Percentiles rank a stretch among this genome's conserved stretches.
Evolutionary conservation across 2,888 invertebrate species (phyloP).

Genomic region (Melipona beecheii): DNA sequence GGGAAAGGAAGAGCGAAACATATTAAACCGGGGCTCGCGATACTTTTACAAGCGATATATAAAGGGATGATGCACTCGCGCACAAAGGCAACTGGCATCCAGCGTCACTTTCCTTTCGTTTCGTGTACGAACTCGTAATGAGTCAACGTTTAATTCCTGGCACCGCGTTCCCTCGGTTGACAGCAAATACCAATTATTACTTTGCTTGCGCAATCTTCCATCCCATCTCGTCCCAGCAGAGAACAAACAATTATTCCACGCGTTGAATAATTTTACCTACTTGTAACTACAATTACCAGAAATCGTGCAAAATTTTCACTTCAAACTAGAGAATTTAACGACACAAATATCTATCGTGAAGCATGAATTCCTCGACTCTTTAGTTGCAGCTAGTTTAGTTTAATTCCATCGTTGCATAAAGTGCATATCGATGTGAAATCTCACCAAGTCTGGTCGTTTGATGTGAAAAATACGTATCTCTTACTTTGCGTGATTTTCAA

Average conservation of each 20-base stretch:
- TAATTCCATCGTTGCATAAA: neutral
- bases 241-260: neutral
- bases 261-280: neutral
- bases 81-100: slow-evolving; percentile 29
- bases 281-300: too few relatives aligned
- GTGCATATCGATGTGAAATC: neutral
- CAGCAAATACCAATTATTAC: slow-evolving; percentile 14
- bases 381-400: neutral
- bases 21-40: neutral
- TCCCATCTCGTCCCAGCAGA: neutral
- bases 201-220: slow-evolving; percentile 7
- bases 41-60: slow-evolving; percentile 25
- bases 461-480: neutral
- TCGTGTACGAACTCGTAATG: slow-evolving; percentile 30
- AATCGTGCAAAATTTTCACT: neutral
- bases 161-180: slow-evolving; percentile 11
- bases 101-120: slow-evolving; percentile 30
- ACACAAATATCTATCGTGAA: neutral
- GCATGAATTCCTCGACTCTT: neutral
- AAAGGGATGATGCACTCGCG: slow-evolving; percentile 37
- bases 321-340: neutral
- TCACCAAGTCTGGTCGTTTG: neutral
- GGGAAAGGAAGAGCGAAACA: neutral
- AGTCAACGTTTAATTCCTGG: slow-evolving; percentile 35
- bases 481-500: neutral